Evolutionary conservation across 2,888 invertebrate genomes (phyloP), one percentile per base, ranked within the genome.

Genomic region (Epiblema foenella): DNA sequence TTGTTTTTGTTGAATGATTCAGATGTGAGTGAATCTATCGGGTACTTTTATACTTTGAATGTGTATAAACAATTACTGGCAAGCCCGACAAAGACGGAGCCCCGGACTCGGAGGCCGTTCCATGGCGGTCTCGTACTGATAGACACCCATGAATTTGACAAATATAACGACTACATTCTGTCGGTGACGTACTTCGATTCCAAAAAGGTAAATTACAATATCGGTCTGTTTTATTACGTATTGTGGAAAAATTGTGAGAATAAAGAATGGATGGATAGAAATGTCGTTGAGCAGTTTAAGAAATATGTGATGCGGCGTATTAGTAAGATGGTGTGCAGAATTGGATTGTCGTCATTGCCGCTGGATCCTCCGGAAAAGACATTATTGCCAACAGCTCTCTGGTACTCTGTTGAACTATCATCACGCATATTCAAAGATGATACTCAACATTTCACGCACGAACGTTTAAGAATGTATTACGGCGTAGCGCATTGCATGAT

Each of bases 261-360:
- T 9, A 85, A 85, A 76, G 74, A 83, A 57, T 85, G 85, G 85
- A 85, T 85, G 85, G 84, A 85, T 37, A 79, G 60, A 75, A 85
- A 85, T 65, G 82, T 85, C 0, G 75, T 84, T 11, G 79, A 79
- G 42, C 79, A 78, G 59, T 83, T 85, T 20, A 85, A 81, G 58
- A 80, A 81, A 37, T 85, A 85, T 46, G 72, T 62, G 4, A 75
- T 84, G 77, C 73, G 82, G 58, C 85, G 85, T 54, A 78, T 85
- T 15, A 77, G 77, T 69, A 64, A 17, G 11, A 81, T 82, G 17
- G 74, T 75, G 49, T 84, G 85, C 63, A 81, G 75, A 68, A 81
- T 85, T 68, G 84, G 79, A 4, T 73, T 85, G n/a, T 79, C 84
- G 20, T 83, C 83, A 1, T 74, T 84, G 68, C 84, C 85, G 11